Evolutionary conservation across 1,140 invertebrate species (phyloP), one percentile per base, ranked within the genome.

Genomic region (Temnothorax nylanderi): DNA sequence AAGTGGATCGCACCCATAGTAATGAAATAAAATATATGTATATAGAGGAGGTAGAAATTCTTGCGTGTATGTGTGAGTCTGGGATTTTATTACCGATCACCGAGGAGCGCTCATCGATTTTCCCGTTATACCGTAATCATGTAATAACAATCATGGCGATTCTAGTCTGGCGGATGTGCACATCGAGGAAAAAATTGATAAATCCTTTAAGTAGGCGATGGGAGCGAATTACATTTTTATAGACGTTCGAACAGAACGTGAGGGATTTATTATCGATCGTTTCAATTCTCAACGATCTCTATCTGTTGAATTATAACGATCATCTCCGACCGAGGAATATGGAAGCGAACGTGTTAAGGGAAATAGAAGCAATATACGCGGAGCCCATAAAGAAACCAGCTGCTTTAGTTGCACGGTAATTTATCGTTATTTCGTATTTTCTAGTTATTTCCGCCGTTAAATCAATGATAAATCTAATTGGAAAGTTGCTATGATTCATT

Each of bases 211-310:
- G 80, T 74, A 74, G 80, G 21, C 21, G 67, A 82, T 41, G 47
- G 47, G 5, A 54, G 62, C 37, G 37, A 74, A 82, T 82, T 82
- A 47, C 58, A 82, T 82, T 72, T 82, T 82, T 82, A 60, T 58
- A 74, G 37, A 58, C 80, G 80, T 41, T 37, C 6, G 51, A 82
- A 47, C 26, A 80, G 34, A 72, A 11, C 80, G 51, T 72, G 77
- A 56, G 81, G 85, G 77, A 87, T 89, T 89, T 89, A 90, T 89
- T 78, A 89, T 90, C 88, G 89, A 90, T 89, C 85, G 34, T 87
- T 86, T 84, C 77, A 49, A 67, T 74, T 72, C 85, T 74, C 67
- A 54, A 74, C 51, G 80, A 82, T 82, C 51, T 82, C 67, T 87
- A 90, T 90, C 89, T 67, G 51, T 37, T 64, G 44, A 64, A 64